Conservation (phyloP, 2,113 vertebrate species). For the Gambusia holbrooki region DNA sequence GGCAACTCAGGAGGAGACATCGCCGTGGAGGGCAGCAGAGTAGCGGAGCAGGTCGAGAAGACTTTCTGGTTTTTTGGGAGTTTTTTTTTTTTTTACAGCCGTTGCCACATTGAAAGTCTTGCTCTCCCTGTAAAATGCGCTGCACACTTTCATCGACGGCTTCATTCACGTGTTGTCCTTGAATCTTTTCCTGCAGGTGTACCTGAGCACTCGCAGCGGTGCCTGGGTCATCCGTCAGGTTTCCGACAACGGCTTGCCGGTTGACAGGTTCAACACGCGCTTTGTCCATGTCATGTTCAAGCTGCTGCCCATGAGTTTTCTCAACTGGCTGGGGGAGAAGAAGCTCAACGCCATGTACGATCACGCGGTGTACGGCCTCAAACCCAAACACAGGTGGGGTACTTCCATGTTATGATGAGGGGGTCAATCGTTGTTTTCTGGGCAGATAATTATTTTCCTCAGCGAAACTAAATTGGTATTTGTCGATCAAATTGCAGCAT, state of each 20-base stretch:
- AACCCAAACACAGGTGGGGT: constrained; percentile 81
- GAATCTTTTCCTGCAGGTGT: constrained; percentile 73
- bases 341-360: constrained; percentile 82
- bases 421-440: not conserved
- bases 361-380: constrained; percentile 85
- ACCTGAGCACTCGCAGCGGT: constrained; percentile 83
- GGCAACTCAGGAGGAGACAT: constrained; percentile 93
- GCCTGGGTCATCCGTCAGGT: constrained; percentile 81
- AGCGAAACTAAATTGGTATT: not conserved
- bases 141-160: not conserved
- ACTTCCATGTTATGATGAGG: not conserved
- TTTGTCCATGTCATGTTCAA: constrained; percentile 72
- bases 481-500: not conserved
- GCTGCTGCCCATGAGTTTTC: constrained; percentile 76
- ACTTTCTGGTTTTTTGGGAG: not conserved
- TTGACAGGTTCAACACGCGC: constrained; percentile 79
- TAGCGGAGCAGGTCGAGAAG: constrained; percentile 87
- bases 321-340: constrained; percentile 72
- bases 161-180: constrained; percentile 80
- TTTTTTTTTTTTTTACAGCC: no score
- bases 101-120: not conserved
- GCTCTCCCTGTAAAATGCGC: not conserved
- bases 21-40: constrained; percentile 88
- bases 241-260: constrained; percentile 79
- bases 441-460: no score